Conservation (phyloP, 2,888 invertebrate genomes). For the Caenorhabditis zanzibari region DNA sequence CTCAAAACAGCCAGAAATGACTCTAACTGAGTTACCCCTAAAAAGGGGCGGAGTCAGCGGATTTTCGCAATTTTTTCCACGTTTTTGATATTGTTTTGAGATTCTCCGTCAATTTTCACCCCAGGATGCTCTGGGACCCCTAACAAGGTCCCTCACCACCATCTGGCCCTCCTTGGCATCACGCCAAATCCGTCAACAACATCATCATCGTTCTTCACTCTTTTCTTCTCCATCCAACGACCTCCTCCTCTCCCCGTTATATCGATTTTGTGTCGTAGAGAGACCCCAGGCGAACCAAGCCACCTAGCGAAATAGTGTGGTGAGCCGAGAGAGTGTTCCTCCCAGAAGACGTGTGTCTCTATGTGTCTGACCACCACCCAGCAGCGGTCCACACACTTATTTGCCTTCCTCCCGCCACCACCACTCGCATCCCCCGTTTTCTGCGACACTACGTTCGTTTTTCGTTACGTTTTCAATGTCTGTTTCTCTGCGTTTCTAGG, state of each 20-base stretch:
- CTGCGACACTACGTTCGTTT: too few species aligned
- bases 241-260: too few species aligned
- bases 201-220: neutral
- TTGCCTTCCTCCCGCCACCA: neutral
- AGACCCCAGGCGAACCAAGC: neutral
- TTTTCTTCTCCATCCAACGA: neutral
- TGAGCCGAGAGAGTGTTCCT: slow-evolving; percentile 9
- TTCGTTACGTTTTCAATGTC: too few species aligned
- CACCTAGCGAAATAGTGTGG: neutral
- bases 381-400: slow-evolving; percentile 15
- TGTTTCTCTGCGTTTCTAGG: too few species aligned
- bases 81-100: too few species aligned
- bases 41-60: too few species aligned
- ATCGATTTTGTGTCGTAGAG: slow-evolving; percentile 21
- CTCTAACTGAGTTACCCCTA: too few species aligned
- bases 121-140: too few species aligned
- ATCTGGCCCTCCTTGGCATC: slow-evolving; percentile 10
- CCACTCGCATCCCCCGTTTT: neutral
- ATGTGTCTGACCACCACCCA: neutral
- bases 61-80: too few species aligned
- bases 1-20: too few species aligned
- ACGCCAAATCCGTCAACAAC: slow-evolving; percentile 14
- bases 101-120: too few species aligned
- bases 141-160: neutral
- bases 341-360: slow-evolving; percentile 9